Percentiles rank a stretch among this genome's conserved stretches.
Conservation (phyloP, 2,797 vertebrate genomes). For the Platalea minor region DNA sequence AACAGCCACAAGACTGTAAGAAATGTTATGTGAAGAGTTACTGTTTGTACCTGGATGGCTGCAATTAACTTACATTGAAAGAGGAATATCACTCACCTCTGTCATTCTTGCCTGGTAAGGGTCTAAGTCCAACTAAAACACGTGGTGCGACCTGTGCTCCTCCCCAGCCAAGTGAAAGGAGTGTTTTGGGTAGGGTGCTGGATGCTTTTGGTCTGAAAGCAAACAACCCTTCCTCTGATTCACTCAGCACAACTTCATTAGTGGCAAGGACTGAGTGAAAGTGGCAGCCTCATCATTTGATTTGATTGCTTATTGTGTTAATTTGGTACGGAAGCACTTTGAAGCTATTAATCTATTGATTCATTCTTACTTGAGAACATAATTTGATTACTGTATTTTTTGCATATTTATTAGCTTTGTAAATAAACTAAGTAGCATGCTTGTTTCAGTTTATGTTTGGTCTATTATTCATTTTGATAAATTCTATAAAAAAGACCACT, state of each 20-base stretch:
- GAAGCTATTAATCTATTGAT: slow-evolving; percentile 29
- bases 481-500: not conserved
- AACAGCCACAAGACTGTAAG: not conserved
- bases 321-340: not conserved
- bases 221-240: not conserved
- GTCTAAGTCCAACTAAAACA: not conserved
- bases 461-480: not conserved
- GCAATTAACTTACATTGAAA: not conserved
- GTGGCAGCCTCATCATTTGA: slow-evolving; percentile 7
- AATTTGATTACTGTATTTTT: slow-evolving; percentile 25
- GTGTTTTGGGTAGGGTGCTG: not conserved
- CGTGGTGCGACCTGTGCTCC: not conserved
- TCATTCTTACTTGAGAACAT: slow-evolving; percentile 15
- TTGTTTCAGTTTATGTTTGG: not conserved
- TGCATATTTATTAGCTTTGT: slow-evolving; percentile 20
- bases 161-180: not conserved
- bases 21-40: not conserved
- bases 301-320: slow-evolving; percentile 45
- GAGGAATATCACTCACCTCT: not conserved
- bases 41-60: not conserved
- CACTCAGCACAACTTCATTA: not conserved
- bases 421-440: not conserved
- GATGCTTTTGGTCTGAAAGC: not conserved
- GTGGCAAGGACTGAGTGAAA: not conserved
- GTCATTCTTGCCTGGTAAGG: not conserved